phyloP scores from a whole-genome alignment of 30 jellyfish, hydroid and myxozoan genomes.

The Aurelia sp. region DNA sequence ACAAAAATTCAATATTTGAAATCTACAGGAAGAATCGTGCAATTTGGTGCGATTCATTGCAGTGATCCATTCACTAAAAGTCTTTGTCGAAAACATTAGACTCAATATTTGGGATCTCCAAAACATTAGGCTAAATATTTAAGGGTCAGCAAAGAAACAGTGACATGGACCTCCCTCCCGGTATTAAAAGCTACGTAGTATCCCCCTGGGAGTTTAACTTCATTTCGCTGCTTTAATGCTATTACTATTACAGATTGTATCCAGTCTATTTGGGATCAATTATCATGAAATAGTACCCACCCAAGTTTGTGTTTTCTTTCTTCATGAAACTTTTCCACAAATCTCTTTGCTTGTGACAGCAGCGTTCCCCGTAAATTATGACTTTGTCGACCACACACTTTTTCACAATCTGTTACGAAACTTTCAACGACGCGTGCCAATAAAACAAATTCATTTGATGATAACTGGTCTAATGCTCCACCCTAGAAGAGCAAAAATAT shows the following conservation, averaged over 20 bases:
- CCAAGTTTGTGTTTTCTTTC: slow-evolving; percentile 90
- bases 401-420: slow-evolving; percentile 90
- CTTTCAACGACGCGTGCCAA: slow-evolving; percentile 93
- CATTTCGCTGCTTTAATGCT: too few relatives aligned
- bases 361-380: slow-evolving; percentile 92
- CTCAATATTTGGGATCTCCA: too few relatives aligned
- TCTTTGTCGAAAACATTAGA: too few relatives aligned
- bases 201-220: too few relatives aligned
- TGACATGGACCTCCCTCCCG: too few relatives aligned
- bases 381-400: slow-evolving; percentile 94
- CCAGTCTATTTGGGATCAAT: not conserved
- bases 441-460: slow-evolving; percentile 91
- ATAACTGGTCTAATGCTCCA: slow-evolving; percentile 88
- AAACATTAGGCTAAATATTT: too few relatives aligned
- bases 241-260: not conserved
- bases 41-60: too few relatives aligned
- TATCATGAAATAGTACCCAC: slow-evolving; percentile 9
- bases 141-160: too few relatives aligned
- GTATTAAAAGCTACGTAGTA: too few relatives aligned
- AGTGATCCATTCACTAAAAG: too few relatives aligned
- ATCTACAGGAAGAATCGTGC: too few relatives aligned
- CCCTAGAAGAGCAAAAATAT: slow-evolving; percentile 57
- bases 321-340: slow-evolving; percentile 90
- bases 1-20: too few relatives aligned
- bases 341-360: slow-evolving; percentile 95